phyloP scores from a whole-genome alignment of 2,797 vertebrate species.

The Micropoecilia bifurca region DNA sequence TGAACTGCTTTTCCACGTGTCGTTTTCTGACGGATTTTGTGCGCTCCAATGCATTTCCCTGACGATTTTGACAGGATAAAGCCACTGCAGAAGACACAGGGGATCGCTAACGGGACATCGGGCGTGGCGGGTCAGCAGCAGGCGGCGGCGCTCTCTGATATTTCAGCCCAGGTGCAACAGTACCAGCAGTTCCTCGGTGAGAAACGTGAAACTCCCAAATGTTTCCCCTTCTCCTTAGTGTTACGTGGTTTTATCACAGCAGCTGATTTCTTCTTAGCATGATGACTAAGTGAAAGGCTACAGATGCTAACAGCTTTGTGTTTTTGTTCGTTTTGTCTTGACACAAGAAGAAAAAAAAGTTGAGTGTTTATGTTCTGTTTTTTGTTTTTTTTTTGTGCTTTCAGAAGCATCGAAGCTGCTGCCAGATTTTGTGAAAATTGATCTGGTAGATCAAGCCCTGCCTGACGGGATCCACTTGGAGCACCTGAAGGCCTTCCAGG shows the following conservation, averaged over 20 bases:
- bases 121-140: slow-evolving; percentile 84
- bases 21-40: background rate
- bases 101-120: slow-evolving; percentile 87
- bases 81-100: slow-evolving; percentile 89
- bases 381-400: background rate
- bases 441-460: slow-evolving; percentile 83
- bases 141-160: slow-evolving; percentile 83
- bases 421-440: slow-evolving; percentile 87
- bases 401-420: slow-evolving; percentile 86
- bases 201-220: slow-evolving; percentile 17
- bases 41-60: background rate
- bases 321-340: slow-evolving; percentile 8
- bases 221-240: too few relatives aligned
- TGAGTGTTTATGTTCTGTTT: background rate
- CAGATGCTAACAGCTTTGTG: background rate
- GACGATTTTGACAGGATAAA: slow-evolving; percentile 81
- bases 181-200: slow-evolving; percentile 96
- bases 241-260: too few relatives aligned
- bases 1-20: background rate
- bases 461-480: slow-evolving; percentile 86
- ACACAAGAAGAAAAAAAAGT: background rate
- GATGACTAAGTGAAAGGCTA: background rate
- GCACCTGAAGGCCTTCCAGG: slow-evolving; percentile 89
- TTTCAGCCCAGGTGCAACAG: slow-evolving; percentile 93
- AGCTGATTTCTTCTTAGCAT: background rate